phyloP scores from a whole-genome alignment of 2,797 vertebrate species.

The Lithobates sylvaticus region DNA sequence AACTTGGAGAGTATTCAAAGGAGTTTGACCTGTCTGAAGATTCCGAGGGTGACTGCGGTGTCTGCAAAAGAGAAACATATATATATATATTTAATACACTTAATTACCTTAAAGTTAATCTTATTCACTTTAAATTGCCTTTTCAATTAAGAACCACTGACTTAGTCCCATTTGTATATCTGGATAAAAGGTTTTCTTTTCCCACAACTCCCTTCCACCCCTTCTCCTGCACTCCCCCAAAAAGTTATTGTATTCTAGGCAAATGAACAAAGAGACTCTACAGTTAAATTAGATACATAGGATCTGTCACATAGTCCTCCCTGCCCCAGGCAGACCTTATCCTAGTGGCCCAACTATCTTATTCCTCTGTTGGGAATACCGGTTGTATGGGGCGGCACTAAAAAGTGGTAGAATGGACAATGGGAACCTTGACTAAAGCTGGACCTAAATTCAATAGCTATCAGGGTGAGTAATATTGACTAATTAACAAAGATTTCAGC shows the following conservation, averaged over 20 bases:
- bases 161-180: no score
- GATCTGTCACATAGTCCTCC: background rate
- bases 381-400: background rate
- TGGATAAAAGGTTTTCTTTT: no score
- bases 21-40: slow-evolving; percentile 80
- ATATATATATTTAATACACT: no score
- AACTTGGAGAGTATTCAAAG: slow-evolving; percentile 81
- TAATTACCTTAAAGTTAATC: no score
- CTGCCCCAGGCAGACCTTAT: background rate
- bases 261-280: background rate
- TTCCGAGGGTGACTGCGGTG: slow-evolving; percentile 77
- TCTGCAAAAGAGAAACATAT: slow-evolving; percentile 71
- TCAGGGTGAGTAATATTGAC: background rate
- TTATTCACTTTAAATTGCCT: no score
- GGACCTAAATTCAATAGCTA: no score
- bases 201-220: no score
- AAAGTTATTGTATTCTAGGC: background rate
- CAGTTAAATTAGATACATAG: background rate
- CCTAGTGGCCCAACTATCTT: background rate
- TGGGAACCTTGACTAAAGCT: background rate
- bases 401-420: background rate
- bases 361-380: background rate
- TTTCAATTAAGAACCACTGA: no score
- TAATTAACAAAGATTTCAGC: background rate
- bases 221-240: background rate